Base-by-base conservation (phyloP, 1,140 invertebrate species). In the Hesperophylax magnus region DNA sequence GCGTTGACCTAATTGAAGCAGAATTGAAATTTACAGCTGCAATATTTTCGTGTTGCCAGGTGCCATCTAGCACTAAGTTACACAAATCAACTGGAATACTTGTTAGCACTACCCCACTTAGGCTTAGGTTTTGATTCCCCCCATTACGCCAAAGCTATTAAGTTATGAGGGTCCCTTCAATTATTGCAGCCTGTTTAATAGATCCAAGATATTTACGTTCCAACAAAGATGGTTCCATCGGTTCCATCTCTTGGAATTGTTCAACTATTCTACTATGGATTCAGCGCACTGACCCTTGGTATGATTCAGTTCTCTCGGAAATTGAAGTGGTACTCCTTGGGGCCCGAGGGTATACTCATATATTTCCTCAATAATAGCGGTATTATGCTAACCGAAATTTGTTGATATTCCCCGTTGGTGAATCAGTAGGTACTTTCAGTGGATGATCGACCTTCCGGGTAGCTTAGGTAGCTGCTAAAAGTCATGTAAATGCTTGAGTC, bases 321-420 rank as follows among this genome's bases (percentile, higher is more conserved):
- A 80, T 80, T 80, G 79, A 80, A 76, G 71, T 69, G 71, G 58
- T 80, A 61, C 58, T 76, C 74, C 22, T 56, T 31, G 60, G 79
- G 75, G 34, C 79, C 79, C 79, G 31, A 80, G 65, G 79, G 72
- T 71, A 31, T n/a, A 47, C 9, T 47, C 9, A 47, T 80, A 56
- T 47, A 76, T 63, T 75, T 80, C 72, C 79, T 67, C 20, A 27
- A 67, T 47, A 47, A 58, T 18, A 27, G 56, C 47, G 53, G 71
- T 76, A 80, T 80, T 80, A 80, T 80, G 58, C 58, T 80, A 80
- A 76, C 79, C 58, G 52, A 80, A 80, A 80, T 80, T 76, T 80
- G 65, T 80, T 63, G 75, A 53, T 60, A 80, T 75, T 67, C 71
- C 78, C 78, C 65, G 67, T 67, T n/a, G 63, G 58, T 24, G 39